Evolutionary conservation across 2,888 invertebrate species (phyloP), one percentile per base, ranked within the genome.

Genomic region (Elmis aenea): DNA sequence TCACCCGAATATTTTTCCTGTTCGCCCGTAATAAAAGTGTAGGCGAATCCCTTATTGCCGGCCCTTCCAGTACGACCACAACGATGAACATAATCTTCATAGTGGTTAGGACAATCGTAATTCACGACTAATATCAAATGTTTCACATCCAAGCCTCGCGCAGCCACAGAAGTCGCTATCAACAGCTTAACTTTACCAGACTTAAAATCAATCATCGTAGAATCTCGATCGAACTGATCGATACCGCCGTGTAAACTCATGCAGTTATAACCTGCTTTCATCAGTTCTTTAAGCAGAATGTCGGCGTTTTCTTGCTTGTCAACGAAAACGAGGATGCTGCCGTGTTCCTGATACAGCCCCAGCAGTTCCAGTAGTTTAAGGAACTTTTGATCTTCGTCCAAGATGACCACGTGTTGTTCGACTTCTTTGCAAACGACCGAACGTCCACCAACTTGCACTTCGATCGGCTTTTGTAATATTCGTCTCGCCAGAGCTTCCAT

Each of bases 101-200:
- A 99, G 68, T 99, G 99, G 69, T 99, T 99, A 0, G 99, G 97
- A 58, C 95, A 96, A 69, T 99, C 97, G 67, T 95, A 99, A 70
- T 99, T 99, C 8, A 99, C 86, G 2, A 99, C 99, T 15, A 99
- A 72, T 57, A 95, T 94, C 33, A 99, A 76, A 55, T 97, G 93
- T 63, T 97, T 97, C 0, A 99, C 97, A 66, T 99, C 99, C n/a
- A 99, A 72, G 0, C 99, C 99, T 35, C 99, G 73, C 1, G 99
- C 97, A 2, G 97, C 97, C 2, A 99, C 97, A 8, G 96, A 97
- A 0, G 99, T 99, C 0, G 99, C 99, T 3, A 97, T 89, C 58
- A 99, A 69, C 27, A 99, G 71, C 62, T 89, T 90, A 51, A 56
- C 52, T 42, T 58, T 58, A 29, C 94, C 95, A 18, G 83, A 83